Evolutionary conservation across 2,113 vertebrate species (phyloP).

Genomic region (Ciconia boyciana): DNA sequence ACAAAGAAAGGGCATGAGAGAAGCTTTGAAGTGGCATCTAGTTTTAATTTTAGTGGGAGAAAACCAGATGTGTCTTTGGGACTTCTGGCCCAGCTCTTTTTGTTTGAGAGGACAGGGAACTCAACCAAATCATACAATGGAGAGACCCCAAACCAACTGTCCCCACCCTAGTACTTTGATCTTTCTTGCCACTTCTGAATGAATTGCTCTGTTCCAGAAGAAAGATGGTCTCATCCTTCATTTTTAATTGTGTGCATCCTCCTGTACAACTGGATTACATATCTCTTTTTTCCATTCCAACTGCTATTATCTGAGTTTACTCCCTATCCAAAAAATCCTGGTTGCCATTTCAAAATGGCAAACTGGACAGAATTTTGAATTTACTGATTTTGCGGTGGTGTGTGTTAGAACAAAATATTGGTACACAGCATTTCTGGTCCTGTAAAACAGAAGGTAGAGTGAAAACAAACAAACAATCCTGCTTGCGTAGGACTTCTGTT

Average conservation of each 20-base stretch:
- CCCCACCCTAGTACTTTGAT: not conserved
- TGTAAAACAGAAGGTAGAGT: not conserved
- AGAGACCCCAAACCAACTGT: not conserved
- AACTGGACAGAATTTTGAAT: not conserved
- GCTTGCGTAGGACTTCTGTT: not conserved
- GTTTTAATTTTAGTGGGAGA: slow-evolving; percentile 18
- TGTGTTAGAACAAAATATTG: not conserved
- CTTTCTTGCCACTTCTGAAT: not conserved
- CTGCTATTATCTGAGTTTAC: not conserved
- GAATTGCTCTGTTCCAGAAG: not conserved
- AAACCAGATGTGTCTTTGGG: slow-evolving; percentile 24
- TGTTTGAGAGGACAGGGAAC: not conserved
- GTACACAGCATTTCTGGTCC: not conserved
- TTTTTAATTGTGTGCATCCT: not conserved
- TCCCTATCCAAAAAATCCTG: not conserved
- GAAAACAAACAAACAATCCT: not conserved
- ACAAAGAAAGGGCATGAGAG: not conserved
- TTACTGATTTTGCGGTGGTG: not conserved
- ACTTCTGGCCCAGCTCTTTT: not conserved
- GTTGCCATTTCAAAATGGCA: not conserved
- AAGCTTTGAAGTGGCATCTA: slow-evolving; percentile 53
- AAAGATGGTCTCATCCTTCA: not conserved
- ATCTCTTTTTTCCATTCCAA: not conserved
- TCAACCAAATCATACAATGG: not conserved
- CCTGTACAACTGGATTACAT: not conserved